Percentiles rank a stretch among this genome's conserved stretches.
phyloP scores from a whole-genome alignment of 2,888 invertebrate species.

The Autographa pulchrina region DNA sequence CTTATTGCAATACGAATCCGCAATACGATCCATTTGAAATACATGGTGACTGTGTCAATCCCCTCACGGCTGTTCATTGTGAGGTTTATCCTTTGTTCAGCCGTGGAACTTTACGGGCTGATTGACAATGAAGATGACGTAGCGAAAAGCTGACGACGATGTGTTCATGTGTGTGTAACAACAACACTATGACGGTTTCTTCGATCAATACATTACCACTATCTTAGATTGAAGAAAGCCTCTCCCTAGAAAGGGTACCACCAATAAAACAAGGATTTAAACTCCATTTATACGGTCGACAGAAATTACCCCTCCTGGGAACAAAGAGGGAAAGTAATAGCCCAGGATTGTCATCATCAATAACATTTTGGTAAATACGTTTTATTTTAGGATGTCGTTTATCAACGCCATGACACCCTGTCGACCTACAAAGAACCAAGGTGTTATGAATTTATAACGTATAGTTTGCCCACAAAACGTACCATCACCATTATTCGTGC shows the following conservation, averaged over 20 bases:
- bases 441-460: conserved; percentile 57
- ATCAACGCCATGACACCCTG: conserved; percentile 48
- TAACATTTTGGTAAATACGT: conserved; percentile 50
- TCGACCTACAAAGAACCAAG: conserved; percentile 41
- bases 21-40: neutral
- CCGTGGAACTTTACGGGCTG: conserved; percentile 3
- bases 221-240: conserved; percentile 14
- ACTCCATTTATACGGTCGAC: conserved; percentile 36
- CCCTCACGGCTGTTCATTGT: conserved; percentile 5
- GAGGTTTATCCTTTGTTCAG: conserved; percentile 3
- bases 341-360: conserved; percentile 50
- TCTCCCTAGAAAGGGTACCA: conserved; percentile 38
- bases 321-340: conserved; percentile 48
- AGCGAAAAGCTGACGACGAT: conserved; percentile 3
- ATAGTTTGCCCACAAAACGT: conserved; percentile 45
- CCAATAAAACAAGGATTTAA: conserved; percentile 57
- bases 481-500: conserved; percentile 50
- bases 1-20: conserved; percentile 1
- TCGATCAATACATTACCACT: conserved; percentile 35
- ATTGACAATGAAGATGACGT: conserved; percentile 10
- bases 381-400: conserved; percentile 57
- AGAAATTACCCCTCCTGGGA: conserved; percentile 35
- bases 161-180: neutral
- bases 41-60: neutral
- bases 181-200: conserved; percentile 10